Evolutionary conservation across 2,888 invertebrate genomes (phyloP).

Genomic region (Hyposoter dolosus): DNA sequence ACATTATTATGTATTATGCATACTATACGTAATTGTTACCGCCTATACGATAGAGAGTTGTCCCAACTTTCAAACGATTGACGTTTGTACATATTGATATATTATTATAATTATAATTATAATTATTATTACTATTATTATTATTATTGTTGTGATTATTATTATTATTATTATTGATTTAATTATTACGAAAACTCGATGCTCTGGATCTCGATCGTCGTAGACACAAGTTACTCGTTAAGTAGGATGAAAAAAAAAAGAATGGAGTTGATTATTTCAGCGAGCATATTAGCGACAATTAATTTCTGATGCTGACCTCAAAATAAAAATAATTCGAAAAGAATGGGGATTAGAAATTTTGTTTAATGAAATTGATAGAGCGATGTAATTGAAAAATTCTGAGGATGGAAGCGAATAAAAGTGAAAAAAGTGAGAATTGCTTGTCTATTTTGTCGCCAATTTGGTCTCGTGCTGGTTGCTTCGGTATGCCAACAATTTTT

Average conservation of each 20-base stretch:
- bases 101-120: conserved; percentile 44
- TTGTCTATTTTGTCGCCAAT: conserved; percentile 44
- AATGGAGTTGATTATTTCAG: conserved; percentile 42
- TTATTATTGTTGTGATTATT: conserved; percentile 39
- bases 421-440: background rate
- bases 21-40: conserved; percentile 62
- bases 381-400: no score
- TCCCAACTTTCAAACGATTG: conserved; percentile 56
- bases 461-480: conserved; percentile 49
- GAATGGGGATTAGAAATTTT: conserved; percentile 7
- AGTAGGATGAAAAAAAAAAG: conserved; percentile 47
- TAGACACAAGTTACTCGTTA: conserved; percentile 48
- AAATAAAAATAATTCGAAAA: conserved; percentile 3
- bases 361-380: no score
- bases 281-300: conserved; percentile 56
- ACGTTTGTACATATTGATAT: conserved; percentile 64
- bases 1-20: conserved; percentile 51
- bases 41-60: conserved; percentile 59
- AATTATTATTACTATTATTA: conserved; percentile 46
- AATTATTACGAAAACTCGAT: conserved; percentile 45
- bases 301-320: background rate
- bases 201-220: conserved; percentile 59
- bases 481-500: background rate
- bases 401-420: background rate
- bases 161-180: conserved; percentile 43